phyloP scores from a whole-genome alignment of 2,113 vertebrate species.

The Nibea albiflora region DNA sequence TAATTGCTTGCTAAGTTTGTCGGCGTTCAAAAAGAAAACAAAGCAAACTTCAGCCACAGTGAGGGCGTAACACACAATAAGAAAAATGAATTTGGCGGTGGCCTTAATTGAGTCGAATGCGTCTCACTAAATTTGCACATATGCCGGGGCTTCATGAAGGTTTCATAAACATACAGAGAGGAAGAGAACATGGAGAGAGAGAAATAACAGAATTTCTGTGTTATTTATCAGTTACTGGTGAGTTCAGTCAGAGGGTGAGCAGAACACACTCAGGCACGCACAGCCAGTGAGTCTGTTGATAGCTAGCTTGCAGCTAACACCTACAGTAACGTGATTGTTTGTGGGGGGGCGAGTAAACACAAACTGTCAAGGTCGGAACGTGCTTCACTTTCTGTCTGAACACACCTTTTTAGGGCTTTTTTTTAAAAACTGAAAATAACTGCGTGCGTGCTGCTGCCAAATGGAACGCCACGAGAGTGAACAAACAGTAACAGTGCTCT shows the following conservation, averaged over 20 bases:
- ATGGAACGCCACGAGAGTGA: background rate
- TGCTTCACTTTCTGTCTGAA: background rate
- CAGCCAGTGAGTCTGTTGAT: too few species aligned
- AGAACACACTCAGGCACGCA: background rate
- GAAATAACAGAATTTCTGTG: background rate
- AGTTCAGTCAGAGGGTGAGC: background rate
- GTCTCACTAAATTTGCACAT: background rate
- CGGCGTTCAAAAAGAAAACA: too few species aligned
- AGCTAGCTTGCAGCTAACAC: background rate
- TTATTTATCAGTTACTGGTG: background rate
- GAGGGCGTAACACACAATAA: background rate
- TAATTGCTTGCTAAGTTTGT: background rate
- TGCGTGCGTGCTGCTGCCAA: background rate
- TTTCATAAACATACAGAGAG: background rate
- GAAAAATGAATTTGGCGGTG: background rate
- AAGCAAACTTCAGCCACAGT: too few species aligned
- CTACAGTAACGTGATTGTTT: background rate
- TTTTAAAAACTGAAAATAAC: background rate
- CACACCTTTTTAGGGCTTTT: background rate
- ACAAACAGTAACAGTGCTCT: background rate
- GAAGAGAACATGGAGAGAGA: background rate
- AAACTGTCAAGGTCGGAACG: background rate
- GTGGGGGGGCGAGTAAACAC: background rate
- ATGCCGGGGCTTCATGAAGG: background rate
- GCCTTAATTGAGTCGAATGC: too few species aligned